Evolutionary conservation across 1,140 invertebrate genomes (phyloP).

Genomic region (Pogonomyrmex barbatus): DNA sequence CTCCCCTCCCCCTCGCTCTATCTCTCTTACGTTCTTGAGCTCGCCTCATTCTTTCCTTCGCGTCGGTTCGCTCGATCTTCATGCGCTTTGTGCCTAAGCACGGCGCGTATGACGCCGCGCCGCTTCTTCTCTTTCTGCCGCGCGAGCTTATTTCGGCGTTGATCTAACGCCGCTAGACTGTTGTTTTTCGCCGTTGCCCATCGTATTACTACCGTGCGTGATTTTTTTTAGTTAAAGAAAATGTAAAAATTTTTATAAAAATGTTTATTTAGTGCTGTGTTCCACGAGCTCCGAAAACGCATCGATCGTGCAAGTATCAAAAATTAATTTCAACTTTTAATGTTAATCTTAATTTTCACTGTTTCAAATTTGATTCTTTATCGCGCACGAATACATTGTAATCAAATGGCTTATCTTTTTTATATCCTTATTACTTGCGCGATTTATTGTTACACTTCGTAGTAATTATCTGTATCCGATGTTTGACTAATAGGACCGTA

Average conservation of each 20-base stretch:
- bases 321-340: not conserved
- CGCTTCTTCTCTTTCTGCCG: constrained; percentile 12
- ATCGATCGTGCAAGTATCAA: not conserved
- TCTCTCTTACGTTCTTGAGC: constrained; percentile 24
- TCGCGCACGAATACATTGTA: not conserved
- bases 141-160: constrained; percentile 10
- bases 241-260: constrained; percentile 1
- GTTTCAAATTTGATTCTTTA: not conserved
- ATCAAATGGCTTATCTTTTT: not conserved
- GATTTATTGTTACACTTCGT: not conserved
- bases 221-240: not conserved
- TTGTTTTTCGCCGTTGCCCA: not conserved
- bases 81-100: constrained; percentile 60
- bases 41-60: constrained; percentile 60
- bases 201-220: not conserved
- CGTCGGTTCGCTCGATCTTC: constrained; percentile 53
- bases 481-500: not conserved
- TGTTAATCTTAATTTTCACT: not conserved
- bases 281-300: not conserved
- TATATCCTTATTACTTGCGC: not conserved
- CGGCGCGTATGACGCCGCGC: constrained; percentile 37
- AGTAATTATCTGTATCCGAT: not conserved
- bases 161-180: not conserved
- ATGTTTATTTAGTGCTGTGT: not conserved
- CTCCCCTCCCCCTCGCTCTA: constrained; percentile 58